phyloP scores from a whole-genome alignment of 1,140 invertebrate species.

The Penaeus japonicus region DNA sequence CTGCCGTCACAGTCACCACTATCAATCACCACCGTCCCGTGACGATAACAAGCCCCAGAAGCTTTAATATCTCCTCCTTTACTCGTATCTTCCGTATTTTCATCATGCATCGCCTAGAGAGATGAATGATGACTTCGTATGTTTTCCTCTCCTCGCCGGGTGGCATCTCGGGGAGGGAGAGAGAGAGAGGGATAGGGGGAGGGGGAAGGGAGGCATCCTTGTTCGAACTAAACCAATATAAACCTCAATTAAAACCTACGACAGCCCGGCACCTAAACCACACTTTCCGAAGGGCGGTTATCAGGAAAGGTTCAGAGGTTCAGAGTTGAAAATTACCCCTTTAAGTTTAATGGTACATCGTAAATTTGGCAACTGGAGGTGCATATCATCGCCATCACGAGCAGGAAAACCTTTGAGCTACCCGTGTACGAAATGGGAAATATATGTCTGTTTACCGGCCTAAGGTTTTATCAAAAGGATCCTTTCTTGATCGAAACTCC shows the following conservation, averaged over 20 bases:
- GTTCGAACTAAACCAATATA: not conserved
- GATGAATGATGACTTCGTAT: constrained; percentile 40
- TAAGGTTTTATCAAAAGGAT: too few species aligned
- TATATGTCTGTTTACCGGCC: not conserved
- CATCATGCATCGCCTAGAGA: constrained; percentile 36
- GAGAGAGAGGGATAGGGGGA: too few species aligned
- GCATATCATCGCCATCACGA: constrained; percentile 51
- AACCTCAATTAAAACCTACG: not conserved
- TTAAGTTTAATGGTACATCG: constrained; percentile 53
- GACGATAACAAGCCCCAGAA: constrained; percentile 37
- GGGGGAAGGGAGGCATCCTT: too few species aligned
- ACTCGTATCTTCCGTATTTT: constrained; percentile 30
- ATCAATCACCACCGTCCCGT: constrained; percentile 11
- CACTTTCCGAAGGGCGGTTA: not conserved
- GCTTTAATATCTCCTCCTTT: constrained; percentile 47
- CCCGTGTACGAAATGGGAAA: constrained; percentile 26
- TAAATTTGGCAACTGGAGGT: constrained; percentile 54
- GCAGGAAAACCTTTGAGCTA: constrained; percentile 53
- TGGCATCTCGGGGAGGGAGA: not conserved
- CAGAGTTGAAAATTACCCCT: constrained; percentile 51
- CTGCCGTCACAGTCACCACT: constrained; percentile 21
- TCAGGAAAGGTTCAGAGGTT: constrained; percentile 29
- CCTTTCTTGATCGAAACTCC: too few species aligned
- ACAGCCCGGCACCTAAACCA: constrained; percentile 4
- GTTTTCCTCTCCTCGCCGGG: not conserved